A percentile compares a stretch with the other conserved stretches of the same genome.
Evolutionary conservation across 2,797 vertebrate genomes (phyloP).

Genomic region (Leucoraja ocellata): DNA sequence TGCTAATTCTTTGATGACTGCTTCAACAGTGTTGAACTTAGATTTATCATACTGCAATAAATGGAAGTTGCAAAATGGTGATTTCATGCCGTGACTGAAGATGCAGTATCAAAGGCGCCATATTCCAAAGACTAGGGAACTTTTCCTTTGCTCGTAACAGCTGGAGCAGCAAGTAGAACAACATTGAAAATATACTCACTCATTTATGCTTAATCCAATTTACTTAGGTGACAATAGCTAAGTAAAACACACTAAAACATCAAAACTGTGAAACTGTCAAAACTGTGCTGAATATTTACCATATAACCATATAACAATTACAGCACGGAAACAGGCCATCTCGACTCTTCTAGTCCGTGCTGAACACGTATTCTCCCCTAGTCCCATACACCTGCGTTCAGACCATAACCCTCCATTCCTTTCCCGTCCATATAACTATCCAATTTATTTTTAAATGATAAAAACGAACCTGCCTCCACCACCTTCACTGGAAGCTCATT

Average conservation of each 20-base stretch:
- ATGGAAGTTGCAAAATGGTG: neutral
- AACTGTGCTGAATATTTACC: neutral
- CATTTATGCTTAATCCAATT: neutral
- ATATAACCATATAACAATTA: no score
- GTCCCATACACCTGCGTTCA: no score
- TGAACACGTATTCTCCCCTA: no score
- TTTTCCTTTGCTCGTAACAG: neutral
- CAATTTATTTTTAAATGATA: no score
- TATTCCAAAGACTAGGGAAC: no score
- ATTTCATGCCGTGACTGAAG: neutral
- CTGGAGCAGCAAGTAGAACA: neutral
- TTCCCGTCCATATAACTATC: no score
- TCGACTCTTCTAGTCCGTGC: no score
- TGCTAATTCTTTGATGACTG: neutral
- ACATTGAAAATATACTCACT: neutral
- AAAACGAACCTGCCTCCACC: no score
- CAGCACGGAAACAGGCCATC: no score
- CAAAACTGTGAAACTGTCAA: no score
- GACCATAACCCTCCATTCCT: no score
- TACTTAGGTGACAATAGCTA: neutral
- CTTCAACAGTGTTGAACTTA: neutral
- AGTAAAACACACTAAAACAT: neutral
- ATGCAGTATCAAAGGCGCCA: neutral
- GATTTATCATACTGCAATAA: neutral
- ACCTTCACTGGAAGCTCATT: no score